Evolutionary conservation across 2,797 vertebrate species (phyloP).

Genomic region (Pipistrellus pygmaeus): DNA sequence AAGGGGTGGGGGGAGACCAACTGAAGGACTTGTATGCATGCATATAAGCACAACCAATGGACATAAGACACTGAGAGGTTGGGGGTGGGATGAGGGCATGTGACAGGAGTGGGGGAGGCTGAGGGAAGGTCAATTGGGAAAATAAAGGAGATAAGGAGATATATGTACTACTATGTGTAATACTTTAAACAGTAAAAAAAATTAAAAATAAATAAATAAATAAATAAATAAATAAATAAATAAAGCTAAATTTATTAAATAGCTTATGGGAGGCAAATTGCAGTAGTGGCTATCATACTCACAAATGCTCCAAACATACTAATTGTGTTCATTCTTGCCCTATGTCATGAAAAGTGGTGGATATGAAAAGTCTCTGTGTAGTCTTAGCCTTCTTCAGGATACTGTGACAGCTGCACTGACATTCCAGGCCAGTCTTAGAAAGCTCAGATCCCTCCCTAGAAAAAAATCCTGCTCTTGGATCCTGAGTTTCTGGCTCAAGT

Average conservation of each 20-base stretch:
- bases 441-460: neutral
- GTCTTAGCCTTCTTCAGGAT: slow-evolving; percentile 24
- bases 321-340: neutral
- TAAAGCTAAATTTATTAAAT: slow-evolving; percentile 23
- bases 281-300: neutral
- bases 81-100: no score
- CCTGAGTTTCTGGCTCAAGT: neutral
- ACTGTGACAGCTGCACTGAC: neutral
- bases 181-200: no score
- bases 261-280: neutral
- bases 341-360: neutral
- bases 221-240: neutral
- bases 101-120: no score
- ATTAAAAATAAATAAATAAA: no score
- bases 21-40: no score
- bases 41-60: no score
- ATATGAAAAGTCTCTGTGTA: neutral
- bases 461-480: slow-evolving; percentile 8
- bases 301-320: neutral
- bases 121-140: no score
- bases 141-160: no score
- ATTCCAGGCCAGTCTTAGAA: neutral
- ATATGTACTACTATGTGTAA: no score
- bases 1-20: no score
- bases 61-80: no score